Percentiles rank a stretch among this genome's conserved stretches.
These are phyloP conservation scores for Caenorhabditis afra DNA, from an alignment of 2,888 invertebrate species.

Conservation along the genomic window DNA sequence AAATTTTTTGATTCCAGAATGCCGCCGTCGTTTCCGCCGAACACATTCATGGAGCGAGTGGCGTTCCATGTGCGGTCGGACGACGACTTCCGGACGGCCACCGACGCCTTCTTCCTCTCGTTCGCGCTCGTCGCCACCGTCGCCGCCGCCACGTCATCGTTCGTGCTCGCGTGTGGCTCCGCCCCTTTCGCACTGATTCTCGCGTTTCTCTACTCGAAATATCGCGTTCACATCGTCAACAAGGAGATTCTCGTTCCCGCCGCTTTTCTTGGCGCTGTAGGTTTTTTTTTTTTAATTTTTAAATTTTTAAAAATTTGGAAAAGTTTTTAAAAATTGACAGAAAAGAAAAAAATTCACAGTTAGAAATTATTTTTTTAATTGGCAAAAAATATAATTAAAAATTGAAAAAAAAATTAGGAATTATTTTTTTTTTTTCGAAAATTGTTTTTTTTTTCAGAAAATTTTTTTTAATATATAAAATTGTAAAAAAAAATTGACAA, in stretches of 20 bases:
- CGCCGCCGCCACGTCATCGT: neutral
- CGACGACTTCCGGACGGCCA: constrained; percentile 37
- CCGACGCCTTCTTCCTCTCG: constrained; percentile 23
- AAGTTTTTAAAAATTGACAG: too few species aligned
- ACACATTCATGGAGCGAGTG: constrained; percentile 33
- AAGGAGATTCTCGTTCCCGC: constrained; percentile 36
- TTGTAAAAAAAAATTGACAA: too few species aligned
- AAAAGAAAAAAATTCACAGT: too few species aligned
- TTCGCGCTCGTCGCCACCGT: constrained; percentile 13
- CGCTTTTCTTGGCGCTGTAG: constrained; percentile 62
- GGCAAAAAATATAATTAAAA: too few species aligned
- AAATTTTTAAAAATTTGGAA: constrained; percentile 3
- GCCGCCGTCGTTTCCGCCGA: constrained; percentile 22
- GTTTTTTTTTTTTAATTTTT: constrained; percentile 23
- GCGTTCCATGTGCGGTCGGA: constrained; percentile 30
- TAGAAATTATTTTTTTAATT: constrained; percentile 1
- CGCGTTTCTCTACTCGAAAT: neutral
- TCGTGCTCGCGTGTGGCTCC: constrained; percentile 1
- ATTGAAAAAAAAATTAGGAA: too few species aligned
- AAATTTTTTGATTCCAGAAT: too few species aligned
- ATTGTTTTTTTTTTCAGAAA: neutral
- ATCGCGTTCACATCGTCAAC: constrained; percentile 4
- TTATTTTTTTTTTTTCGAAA: too few species aligned
- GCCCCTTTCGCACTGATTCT: neutral
- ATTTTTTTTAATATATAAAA: neutral